Percentiles rank a stretch among this genome's conserved stretches.
Evolutionary conservation across 2,888 invertebrate species (phyloP).

Genomic region (Trissonchulus sp.): DNA sequence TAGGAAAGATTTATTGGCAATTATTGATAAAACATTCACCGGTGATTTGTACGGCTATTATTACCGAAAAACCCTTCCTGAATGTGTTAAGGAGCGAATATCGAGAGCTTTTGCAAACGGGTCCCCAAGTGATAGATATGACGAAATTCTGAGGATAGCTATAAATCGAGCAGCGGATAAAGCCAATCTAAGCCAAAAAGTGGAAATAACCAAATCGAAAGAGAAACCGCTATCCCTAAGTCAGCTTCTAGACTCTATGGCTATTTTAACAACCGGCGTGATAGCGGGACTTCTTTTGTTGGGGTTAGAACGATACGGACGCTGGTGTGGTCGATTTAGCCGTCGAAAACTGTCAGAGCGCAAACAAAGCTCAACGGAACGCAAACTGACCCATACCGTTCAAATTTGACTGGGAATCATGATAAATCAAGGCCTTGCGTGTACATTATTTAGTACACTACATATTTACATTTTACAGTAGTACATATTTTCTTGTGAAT

Average conservation of each 20-base stretch:
- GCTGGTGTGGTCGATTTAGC: no score
- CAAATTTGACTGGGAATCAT: no score
- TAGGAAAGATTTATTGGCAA: not conserved
- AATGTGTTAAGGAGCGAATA: not conserved
- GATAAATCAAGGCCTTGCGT: no score
- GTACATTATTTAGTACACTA: no score
- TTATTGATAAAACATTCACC: not conserved
- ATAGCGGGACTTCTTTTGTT: not conserved
- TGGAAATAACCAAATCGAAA: not conserved
- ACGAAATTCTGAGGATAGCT: not conserved
- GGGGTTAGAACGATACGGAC: not conserved
- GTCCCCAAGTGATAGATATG: not conserved
- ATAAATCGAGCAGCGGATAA: no score
- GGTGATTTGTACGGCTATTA: not conserved
- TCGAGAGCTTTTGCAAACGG: not conserved
- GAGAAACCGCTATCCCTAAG: not conserved
- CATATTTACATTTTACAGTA: no score
- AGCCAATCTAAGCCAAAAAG: not conserved
- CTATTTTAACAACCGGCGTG: not conserved
- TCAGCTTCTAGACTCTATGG: not conserved
- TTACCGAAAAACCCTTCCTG: not conserved
- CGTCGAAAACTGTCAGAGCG: no score
- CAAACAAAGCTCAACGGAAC: no score
- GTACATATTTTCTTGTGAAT: no score
- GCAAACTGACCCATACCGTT: no score